Conservation (phyloP, 2,888 invertebrate genomes). For the Abrostola tripartita region DNA sequence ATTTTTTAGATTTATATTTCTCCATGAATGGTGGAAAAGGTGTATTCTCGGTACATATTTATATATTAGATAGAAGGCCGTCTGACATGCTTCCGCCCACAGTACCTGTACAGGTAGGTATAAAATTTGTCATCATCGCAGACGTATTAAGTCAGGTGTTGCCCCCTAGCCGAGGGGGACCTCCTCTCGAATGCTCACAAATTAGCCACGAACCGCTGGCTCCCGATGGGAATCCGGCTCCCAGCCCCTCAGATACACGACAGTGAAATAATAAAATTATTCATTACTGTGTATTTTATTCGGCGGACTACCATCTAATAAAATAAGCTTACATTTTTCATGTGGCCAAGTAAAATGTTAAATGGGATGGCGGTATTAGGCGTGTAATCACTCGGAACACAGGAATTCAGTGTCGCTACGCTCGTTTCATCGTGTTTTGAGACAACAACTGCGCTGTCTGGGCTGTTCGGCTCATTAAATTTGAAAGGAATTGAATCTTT, state of each 20-base stretch:
- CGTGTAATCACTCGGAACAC: conserved; percentile 8
- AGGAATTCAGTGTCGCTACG: conserved; percentile 1
- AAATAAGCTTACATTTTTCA: conserved; percentile 28
- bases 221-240: conserved; percentile 51
- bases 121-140: conserved; percentile 42
- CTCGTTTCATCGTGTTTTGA: conserved; percentile 1
- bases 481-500: conserved; percentile 62
- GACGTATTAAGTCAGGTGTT: conserved; percentile 49
- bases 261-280: conserved; percentile 51
- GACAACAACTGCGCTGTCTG: background rate
- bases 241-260: conserved; percentile 32
- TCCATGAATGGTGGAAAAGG: conserved; percentile 33
- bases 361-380: conserved; percentile 13
- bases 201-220: conserved; percentile 58
- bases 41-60: conserved; percentile 34
- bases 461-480: conserved; percentile 64
- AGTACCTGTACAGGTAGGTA: conserved; percentile 17
- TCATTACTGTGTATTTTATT: conserved; percentile 40
- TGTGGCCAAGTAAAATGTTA: conserved; percentile 14
- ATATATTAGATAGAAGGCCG: conserved; percentile 34
- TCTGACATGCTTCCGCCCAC: conserved; percentile 13
- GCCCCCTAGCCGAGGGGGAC: conserved; percentile 1
- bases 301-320: conserved; percentile 24
- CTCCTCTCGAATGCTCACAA: conserved; percentile 39
- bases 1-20: conserved; percentile 8